A percentile compares a stretch with the other conserved stretches of the same genome.
Evolutionary conservation across 2,888 invertebrate genomes (phyloP).

Genomic region (Drosophila pseudotalamancana): DNA sequence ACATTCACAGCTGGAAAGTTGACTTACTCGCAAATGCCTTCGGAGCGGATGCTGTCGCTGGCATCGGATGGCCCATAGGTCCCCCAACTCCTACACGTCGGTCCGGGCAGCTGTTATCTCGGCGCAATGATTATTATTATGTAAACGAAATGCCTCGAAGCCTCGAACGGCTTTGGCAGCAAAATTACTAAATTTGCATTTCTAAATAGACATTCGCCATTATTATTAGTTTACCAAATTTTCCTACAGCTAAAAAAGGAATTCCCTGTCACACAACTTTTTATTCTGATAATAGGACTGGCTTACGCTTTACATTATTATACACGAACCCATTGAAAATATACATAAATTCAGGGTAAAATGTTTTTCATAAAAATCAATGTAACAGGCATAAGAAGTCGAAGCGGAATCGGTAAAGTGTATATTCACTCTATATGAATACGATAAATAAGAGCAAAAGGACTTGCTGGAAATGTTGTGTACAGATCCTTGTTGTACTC

Average conservation of each 20-base stretch:
- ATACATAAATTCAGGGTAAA: no score
- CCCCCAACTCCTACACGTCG: not conserved
- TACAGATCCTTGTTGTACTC: no score
- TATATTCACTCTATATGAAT: no score
- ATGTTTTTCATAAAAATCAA: no score
- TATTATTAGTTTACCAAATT: constrained; percentile 60
- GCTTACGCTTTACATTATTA: constrained; percentile 54
- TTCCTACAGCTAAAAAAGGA: constrained; percentile 13
- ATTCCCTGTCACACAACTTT: constrained; percentile 34
- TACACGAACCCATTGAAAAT: no score
- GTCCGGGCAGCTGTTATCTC: constrained; percentile 24
- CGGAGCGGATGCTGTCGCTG: constrained; percentile 34
- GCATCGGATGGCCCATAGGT: not conserved
- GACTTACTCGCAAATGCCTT: constrained; percentile 20
- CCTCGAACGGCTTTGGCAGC: constrained; percentile 38
- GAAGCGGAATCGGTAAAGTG: no score
- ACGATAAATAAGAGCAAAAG: no score
- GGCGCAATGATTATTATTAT: constrained; percentile 52
- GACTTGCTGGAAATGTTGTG: no score
- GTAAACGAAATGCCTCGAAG: constrained; percentile 58
- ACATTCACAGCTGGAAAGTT: constrained; percentile 6
- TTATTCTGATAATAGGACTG: not conserved
- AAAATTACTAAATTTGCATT: constrained; percentile 71
- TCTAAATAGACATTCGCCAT: constrained; percentile 64
- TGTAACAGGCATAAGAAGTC: no score